Base-by-base conservation (phyloP, 2,113 vertebrate genomes). In the Melanostigma gelatinosum region DNA sequence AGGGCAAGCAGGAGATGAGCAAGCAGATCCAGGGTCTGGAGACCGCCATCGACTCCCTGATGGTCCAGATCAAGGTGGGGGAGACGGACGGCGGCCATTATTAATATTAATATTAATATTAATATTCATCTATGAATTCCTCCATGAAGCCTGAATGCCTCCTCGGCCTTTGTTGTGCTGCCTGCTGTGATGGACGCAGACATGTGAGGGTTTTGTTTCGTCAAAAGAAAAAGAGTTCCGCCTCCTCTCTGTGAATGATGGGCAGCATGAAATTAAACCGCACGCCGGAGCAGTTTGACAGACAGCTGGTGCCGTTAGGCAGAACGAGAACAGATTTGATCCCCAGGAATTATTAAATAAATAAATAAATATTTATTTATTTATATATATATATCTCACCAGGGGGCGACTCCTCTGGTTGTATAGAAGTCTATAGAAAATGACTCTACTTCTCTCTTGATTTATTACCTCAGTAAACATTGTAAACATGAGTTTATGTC, bases 1-100 rank as follows among this genome's bases (percentile, higher is more conserved):
- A 99, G 76, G 97, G 97, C 2, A 97, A 98, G 67, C 93, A 94
- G 12, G 97, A 99, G 83, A 95, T 97, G 95, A 97, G 91, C 89
- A 94, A 94, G 40, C 96, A 98, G 88, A 82, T 98, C 83, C 94
- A 96, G 82, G 93, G 96, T 1, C 95, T 99, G 87, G 97, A 99
- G 42, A 62, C 81, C 67, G 96, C 97, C 75, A 96, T 99, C 72
- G 92, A 97, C 91, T 78, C 93, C 12, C 94, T 95, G 81, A 93
- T 97, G 88, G 85, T 84, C 69, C 97, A 96, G 88, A 97, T 99
- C 91, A 99, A 99, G 97, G 98, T 99, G 69, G 22, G 88, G 22
- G 16, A n/a, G n/a, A 38, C 0, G 6, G 42, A 32, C 4, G 7
- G n/a, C 2, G 3, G 36, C 32, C 34, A 20, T 10, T 32, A 58